Conservation (phyloP, 2,888 invertebrate genomes). For the Athalia rosae region DNA sequence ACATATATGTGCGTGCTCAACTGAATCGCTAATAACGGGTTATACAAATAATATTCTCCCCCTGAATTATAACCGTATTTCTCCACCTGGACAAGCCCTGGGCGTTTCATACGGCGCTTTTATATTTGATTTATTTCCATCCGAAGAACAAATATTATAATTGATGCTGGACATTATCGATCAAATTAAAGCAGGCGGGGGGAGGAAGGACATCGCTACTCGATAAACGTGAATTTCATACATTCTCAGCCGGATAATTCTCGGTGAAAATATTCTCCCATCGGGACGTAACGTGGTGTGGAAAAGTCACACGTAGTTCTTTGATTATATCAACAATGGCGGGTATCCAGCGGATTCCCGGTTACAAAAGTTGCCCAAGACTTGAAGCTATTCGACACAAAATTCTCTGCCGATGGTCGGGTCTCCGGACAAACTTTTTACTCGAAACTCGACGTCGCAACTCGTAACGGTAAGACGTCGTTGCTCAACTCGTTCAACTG, state of each 20-base stretch:
- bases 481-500: constrained; percentile 42
- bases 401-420: constrained; percentile 4
- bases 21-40: constrained; percentile 6
- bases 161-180: neutral
- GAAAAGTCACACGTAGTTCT: constrained; percentile 23
- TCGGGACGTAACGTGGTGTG: neutral
- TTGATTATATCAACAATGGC: constrained; percentile 36
- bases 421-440: constrained; percentile 27
- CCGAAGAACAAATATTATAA: neutral
- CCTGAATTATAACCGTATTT: neutral
- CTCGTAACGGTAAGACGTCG: constrained; percentile 27
- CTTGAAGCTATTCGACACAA: constrained; percentile 26
- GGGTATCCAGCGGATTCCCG: constrained; percentile 2
- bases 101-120: neutral
- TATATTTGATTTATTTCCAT: constrained; percentile 7
- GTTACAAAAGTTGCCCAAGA: constrained; percentile 31
- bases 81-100: neutral
- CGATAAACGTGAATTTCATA: too few relatives aligned
- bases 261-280: neutral
- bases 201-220: too few relatives aligned
- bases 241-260: too few relatives aligned
- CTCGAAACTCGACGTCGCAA: constrained; percentile 5
- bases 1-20: neutral
- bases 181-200: neutral
- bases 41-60: neutral